These are phyloP conservation scores for Nannoperca australis DNA, from an alignment of 2,797 vertebrate species.

Conservation along the genomic window DNA sequence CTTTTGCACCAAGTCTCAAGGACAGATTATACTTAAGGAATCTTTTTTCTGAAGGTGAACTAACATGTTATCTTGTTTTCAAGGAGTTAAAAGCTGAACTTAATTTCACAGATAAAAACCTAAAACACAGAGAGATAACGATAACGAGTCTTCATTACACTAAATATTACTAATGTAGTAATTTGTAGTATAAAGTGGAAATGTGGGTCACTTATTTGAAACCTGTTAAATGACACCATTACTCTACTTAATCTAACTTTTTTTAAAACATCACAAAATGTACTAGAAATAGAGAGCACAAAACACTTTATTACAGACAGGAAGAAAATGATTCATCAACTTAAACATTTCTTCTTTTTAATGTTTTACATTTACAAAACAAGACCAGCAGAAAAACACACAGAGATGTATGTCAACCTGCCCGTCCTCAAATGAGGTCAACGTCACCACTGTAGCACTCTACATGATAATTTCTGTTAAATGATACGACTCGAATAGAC, in stretches of 20 bases:
- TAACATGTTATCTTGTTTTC: not conserved
- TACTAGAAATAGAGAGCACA: not conserved
- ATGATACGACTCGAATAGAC: slow-evolving; percentile 90
- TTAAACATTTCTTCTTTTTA: not conserved
- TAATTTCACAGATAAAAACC: not conserved
- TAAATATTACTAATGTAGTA: not conserved
- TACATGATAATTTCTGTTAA: slow-evolving; percentile 89
- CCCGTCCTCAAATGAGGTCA: slow-evolving; percentile 58
- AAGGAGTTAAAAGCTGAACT: not conserved
- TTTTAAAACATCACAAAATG: not conserved
- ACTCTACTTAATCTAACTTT: not conserved
- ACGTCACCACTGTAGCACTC: slow-evolving; percentile 90
- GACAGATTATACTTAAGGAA: too few species aligned
- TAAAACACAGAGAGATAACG: not conserved
- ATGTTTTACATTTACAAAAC: slow-evolving; percentile 10
- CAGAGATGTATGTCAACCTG: not conserved
- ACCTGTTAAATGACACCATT: not conserved
- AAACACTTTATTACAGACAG: slow-evolving; percentile 30
- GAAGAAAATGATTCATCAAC: slow-evolving; percentile 5
- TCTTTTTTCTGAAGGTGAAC: too few species aligned
- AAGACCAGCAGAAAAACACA: not conserved
- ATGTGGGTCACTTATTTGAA: not conserved
- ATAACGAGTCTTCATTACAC: not conserved
- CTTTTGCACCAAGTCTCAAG: not conserved
- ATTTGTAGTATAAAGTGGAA: not conserved